Conservation (phyloP, 1,140 invertebrate genomes). For the Pemphigus obesinymphae region DNA sequence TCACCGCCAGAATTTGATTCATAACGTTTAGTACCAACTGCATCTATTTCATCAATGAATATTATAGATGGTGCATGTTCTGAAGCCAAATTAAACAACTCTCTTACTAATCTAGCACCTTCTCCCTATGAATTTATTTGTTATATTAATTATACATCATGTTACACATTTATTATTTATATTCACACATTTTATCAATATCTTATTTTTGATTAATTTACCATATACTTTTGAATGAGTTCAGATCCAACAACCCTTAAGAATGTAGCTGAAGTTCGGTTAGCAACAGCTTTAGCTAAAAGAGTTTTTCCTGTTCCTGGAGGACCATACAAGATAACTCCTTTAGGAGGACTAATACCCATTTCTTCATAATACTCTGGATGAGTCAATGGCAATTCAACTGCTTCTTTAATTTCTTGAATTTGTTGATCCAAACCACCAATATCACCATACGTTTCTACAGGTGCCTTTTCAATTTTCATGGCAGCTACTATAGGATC, state of each 20-base stretch:
- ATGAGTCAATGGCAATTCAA: conserved; percentile 96
- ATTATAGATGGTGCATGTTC: conserved; percentile 99
- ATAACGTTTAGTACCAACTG: conserved; percentile 98
- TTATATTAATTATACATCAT: not conserved
- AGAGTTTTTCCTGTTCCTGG: conserved; percentile 98
- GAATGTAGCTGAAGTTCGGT: conserved; percentile 99
- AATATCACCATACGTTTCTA: conserved; percentile 99
- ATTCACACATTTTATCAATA: too few species aligned
- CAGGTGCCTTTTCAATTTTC: conserved; percentile 99
- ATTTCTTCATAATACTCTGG: conserved; percentile 99
- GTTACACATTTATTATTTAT: not conserved
- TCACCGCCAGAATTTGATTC: conserved; percentile 99
- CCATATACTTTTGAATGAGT: conserved; percentile 97
- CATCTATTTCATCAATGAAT: conserved; percentile 99
- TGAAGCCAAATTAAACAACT: conserved; percentile 96
- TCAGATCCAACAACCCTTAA: conserved; percentile 97
- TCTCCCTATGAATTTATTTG: conserved; percentile 71
- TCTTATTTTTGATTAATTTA: conserved; percentile 49
- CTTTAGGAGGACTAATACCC: conserved; percentile 99
- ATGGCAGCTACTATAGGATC: conserved; percentile 99
- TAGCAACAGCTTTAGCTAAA: conserved; percentile 97
- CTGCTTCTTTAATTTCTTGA: conserved; percentile 99
- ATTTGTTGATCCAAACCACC: conserved; percentile 94
- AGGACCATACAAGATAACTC: conserved; percentile 96
- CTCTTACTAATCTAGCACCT: conserved; percentile 96